Conservation (phyloP, 2,113 vertebrate genomes). For the Rhinopomastus cyanomelas region DNA sequence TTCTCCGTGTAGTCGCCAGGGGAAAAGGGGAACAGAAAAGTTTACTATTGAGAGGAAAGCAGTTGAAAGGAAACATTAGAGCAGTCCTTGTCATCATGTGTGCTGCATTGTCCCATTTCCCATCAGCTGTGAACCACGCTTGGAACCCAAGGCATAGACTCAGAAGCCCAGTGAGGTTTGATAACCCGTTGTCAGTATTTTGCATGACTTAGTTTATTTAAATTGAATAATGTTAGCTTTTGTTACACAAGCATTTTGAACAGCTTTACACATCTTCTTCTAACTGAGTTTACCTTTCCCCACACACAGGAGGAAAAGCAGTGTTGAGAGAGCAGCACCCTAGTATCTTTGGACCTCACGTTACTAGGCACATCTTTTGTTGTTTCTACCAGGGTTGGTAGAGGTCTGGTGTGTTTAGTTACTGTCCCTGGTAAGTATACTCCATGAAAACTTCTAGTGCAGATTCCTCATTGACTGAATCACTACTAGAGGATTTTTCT, state of each 20-base stretch:
- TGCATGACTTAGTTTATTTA: neutral
- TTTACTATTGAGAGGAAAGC: neutral
- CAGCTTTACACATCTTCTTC: neutral
- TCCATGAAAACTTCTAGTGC: neutral
- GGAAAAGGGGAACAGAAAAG: neutral
- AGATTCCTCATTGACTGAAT: neutral
- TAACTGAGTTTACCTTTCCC: neutral
- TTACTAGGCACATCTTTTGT: neutral
- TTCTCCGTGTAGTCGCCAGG: neutral
- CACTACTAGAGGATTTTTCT: neutral
- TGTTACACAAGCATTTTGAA: neutral
- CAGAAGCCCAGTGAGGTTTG: neutral
- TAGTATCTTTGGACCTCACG: neutral
- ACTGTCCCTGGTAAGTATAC: neutral
- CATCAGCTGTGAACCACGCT: neutral
- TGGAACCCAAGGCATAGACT: neutral
- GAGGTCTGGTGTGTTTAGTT: neutral
- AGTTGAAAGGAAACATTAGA: neutral
- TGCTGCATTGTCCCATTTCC: neutral
- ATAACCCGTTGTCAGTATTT: neutral
- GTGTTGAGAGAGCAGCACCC: neutral
- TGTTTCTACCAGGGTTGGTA: neutral
- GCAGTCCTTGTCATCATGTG: neutral
- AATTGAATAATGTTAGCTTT: neutral
- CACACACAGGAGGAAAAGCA: neutral